Conservation (phyloP, 2,797 vertebrate genomes). For the Petrocephalus sullivani region DNA sequence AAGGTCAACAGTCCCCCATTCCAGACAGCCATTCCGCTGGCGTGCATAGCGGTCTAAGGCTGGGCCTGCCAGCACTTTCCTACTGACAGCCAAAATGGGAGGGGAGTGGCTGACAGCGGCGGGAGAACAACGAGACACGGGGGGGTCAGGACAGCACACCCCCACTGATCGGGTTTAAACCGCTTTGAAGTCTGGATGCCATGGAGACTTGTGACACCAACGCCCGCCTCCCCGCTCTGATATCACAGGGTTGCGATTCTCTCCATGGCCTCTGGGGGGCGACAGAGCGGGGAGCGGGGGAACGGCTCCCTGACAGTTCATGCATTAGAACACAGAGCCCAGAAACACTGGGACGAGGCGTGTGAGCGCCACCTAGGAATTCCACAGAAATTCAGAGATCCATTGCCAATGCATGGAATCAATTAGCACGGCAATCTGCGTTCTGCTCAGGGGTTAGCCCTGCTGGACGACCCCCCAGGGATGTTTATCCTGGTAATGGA, state of each 20-base stretch:
- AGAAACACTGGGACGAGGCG: neutral
- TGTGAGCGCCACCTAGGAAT: neutral
- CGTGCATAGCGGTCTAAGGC: slow-evolving; percentile 39
- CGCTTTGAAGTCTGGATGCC: slow-evolving; percentile 8
- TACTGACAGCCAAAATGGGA: neutral
- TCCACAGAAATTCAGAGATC: neutral
- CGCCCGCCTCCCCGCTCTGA: neutral
- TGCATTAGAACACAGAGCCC: neutral
- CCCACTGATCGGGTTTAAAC: neutral
- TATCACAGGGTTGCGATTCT: neutral
- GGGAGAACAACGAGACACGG: neutral
- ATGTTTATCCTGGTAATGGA: neutral
- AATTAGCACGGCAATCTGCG: neutral
- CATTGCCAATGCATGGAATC: neutral
- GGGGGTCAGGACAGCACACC: slow-evolving; percentile 1
- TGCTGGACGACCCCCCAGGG: neutral
- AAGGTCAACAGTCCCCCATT: slow-evolving; percentile 55
- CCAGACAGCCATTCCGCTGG: slow-evolving; percentile 39
- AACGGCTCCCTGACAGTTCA: neutral
- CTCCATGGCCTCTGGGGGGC: neutral
- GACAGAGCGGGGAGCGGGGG: neutral
- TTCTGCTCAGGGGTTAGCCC: neutral
- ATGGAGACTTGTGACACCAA: neutral
- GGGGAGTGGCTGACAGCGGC: neutral
- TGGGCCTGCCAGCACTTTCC: slow-evolving; percentile 50